Conservation (phyloP, 1,140 invertebrate genomes). For the Ptiloglossa arizonensis region DNA sequence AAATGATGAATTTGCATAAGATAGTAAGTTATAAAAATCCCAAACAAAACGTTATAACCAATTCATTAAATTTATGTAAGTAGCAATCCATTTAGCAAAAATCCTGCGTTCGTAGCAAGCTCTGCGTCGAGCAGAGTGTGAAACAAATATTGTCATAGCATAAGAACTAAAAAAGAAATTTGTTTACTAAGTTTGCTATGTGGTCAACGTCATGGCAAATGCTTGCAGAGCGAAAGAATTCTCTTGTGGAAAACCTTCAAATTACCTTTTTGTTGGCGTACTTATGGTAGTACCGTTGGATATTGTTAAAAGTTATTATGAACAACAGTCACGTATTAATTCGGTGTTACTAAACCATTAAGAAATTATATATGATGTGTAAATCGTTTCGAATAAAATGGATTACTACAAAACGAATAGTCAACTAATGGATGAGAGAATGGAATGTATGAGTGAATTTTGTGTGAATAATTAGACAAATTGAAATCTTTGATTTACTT, state of each 20-base stretch:
- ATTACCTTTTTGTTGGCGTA: slow-evolving; percentile 77
- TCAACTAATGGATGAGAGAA: slow-evolving; percentile 54
- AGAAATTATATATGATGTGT: slow-evolving; percentile 16
- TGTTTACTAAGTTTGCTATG: slow-evolving; percentile 19
- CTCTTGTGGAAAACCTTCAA: slow-evolving; percentile 49
- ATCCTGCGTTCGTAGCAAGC: slow-evolving; percentile 27
- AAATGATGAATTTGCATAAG: slow-evolving; percentile 48
- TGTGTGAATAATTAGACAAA: slow-evolving; percentile 34
- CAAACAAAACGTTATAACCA: slow-evolving; percentile 20
- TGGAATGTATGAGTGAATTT: slow-evolving; percentile 49
- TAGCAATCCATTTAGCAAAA: slow-evolving; percentile 60
- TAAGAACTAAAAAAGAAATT: neutral
- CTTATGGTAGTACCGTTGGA: slow-evolving; percentile 73
- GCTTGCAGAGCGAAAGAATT: slow-evolving; percentile 43
- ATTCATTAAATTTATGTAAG: slow-evolving; percentile 32
- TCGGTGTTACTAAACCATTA: slow-evolving; percentile 13
- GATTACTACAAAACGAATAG: slow-evolving; percentile 55
- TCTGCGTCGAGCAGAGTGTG: slow-evolving; percentile 3
- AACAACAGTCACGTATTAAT: slow-evolving; percentile 48
- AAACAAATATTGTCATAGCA: slow-evolving; percentile 6
- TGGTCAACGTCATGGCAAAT: slow-evolving; percentile 20
- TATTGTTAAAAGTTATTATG: slow-evolving; percentile 70
- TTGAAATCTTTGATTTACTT: slow-evolving; percentile 7
- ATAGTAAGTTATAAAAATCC: slow-evolving; percentile 19
- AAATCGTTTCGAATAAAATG: slow-evolving; percentile 43